Base-by-base conservation (phyloP, 2,797 vertebrate species). In the Pseudochirops corinnae region DNA sequence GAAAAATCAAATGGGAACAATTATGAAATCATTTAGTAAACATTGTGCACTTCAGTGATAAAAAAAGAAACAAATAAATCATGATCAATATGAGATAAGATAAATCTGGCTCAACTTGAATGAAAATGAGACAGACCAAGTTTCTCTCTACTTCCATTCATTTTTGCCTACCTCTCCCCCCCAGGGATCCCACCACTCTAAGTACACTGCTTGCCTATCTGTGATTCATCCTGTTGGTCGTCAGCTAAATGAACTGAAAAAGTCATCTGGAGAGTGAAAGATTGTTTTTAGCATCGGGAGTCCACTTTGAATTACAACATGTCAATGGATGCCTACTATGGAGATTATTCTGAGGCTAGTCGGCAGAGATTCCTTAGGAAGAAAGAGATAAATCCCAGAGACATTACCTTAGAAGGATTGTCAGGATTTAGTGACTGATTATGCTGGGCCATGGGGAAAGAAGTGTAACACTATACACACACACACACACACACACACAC, bases 1-100 rank as follows among this genome's bases (percentile, higher is more conserved):
- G 62, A n/a, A 91, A 93, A 93, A 56, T 29, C 56, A 31, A 55
- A 12, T 29, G 12, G 55, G 90, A 95, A 58, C 91, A 96, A 92
- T 52, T 26, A 29, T 56, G 28, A 94, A 31, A 56, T 52, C n/a
- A 56, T 39, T 55, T 56, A 55, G 55, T 52, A 29, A 28, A 57
- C 21, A 87, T 50, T 56, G 91, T 92, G 16, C 82, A 18, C n/a
- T n/a, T 10, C 33, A 6, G 56, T 96, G n/a, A 82, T 94, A 53
- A 53, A 91, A 56, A 90, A 90, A n/a, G 28, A 11, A 52, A 92
- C 7, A 29, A 62, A 55, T 18, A 90, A 53, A n/a, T 55, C 92
- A 10, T 11, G 46, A 90, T 21, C 52, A 92, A 46, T 56, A 6
- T 50, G 9, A 4, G 55, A 26, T 92, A 87, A 58, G 7, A 82